Evolutionary conservation across 2,113 vertebrate genomes (phyloP).

Genomic region (Oenanthe melanoleuca): DNA sequence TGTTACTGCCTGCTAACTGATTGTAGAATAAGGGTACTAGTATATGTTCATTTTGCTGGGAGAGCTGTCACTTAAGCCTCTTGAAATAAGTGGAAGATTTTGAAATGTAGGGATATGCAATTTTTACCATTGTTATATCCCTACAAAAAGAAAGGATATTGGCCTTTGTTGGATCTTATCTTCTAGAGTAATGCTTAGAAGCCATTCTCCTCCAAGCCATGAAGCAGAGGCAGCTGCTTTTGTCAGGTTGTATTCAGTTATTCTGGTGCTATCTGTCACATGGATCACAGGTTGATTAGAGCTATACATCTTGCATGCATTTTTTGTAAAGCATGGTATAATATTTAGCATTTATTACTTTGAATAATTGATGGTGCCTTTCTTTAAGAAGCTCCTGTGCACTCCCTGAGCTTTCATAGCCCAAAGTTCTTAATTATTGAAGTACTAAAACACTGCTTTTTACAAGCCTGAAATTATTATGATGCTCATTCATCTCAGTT

Average conservation of each 20-base stretch:
- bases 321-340: neutral
- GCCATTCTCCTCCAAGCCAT: neutral
- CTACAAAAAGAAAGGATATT: neutral
- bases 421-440: neutral
- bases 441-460: neutral
- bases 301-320: neutral
- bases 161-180: neutral
- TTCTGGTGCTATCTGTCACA: neutral
- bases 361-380: neutral
- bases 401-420: neutral
- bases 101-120: neutral
- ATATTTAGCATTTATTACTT: neutral
- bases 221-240: neutral
- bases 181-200: neutral
- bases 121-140: neutral
- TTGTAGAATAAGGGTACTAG: neutral
- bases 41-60: neutral
- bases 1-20: neutral
- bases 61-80: neutral
- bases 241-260: neutral
- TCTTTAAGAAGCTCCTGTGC: neutral
- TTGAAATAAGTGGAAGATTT: neutral
- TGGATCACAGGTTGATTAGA: neutral
- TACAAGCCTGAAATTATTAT: neutral
- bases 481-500: neutral